A percentile compares a stretch with the other conserved stretches of the same genome.
Evolutionary conservation across 2,113 vertebrate genomes (phyloP).

Genomic region (Nannobrachium achirus): DNA sequence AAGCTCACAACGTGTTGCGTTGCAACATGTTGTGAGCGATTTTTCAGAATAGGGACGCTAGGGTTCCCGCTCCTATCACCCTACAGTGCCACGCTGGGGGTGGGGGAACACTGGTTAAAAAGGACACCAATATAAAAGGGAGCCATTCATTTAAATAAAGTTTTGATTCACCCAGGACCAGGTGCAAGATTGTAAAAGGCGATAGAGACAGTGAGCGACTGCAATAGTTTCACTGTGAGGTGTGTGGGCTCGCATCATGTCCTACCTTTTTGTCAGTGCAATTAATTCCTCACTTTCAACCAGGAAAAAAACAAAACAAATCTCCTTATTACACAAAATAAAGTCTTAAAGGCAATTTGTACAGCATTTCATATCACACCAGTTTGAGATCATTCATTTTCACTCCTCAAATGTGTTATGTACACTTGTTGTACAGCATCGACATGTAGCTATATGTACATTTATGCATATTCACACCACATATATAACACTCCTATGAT

Average conservation of each 20-base stretch:
- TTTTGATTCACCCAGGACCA: constrained; percentile 4
- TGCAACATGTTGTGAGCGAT: no score
- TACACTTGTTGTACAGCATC: constrained; percentile 60
- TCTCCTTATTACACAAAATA: constrained; percentile 60
- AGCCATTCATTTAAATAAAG: constrained; percentile 30
- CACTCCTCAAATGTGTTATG: constrained; percentile 53
- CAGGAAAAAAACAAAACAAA: constrained; percentile 9
- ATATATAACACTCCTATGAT: constrained; percentile 44
- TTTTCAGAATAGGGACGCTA: no score
- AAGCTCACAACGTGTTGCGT: no score
- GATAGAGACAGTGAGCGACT: constrained; percentile 29
- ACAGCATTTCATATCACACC: constrained; percentile 56
- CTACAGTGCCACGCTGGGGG: no score
- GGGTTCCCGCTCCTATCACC: no score
- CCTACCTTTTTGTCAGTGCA: constrained; percentile 49
- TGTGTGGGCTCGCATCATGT: constrained; percentile 27
- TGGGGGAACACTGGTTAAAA: constrained; percentile 20
- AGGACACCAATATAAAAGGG: not conserved
- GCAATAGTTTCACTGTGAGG: constrained; percentile 1
- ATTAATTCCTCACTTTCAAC: constrained; percentile 28
- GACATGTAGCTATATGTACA: constrained; percentile 65
- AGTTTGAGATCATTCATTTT: constrained; percentile 25
- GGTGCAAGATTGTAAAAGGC: constrained; percentile 41
- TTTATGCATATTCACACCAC: constrained; percentile 71
- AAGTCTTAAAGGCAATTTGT: constrained; percentile 72